Conservation (phyloP, 2,113 vertebrate species). For the Pterophyllum scalare region DNA sequence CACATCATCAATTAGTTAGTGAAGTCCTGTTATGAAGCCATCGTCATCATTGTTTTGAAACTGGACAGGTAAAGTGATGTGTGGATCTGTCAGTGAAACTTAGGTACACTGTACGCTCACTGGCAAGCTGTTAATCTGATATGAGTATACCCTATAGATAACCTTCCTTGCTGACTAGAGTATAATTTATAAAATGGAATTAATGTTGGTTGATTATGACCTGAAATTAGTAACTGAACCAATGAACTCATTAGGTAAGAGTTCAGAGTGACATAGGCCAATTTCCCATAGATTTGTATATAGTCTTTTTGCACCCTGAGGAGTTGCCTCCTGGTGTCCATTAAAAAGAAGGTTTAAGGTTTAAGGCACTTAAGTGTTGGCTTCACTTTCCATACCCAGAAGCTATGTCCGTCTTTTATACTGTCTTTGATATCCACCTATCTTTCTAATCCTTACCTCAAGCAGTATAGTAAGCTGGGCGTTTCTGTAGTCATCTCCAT, state of each 20-base stretch:
- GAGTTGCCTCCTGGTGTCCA: background rate
- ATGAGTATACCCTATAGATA: too few species aligned
- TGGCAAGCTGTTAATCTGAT: too few species aligned
- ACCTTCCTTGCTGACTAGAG: background rate
- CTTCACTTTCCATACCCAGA: background rate
- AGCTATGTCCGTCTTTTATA: background rate
- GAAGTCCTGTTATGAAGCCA: too few species aligned
- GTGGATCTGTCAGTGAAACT: too few species aligned
- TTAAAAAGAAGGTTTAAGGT: background rate
- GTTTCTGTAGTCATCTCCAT: constrained; percentile 89
- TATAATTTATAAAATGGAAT: too few species aligned
- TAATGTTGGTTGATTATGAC: background rate
- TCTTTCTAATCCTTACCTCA: constrained; percentile 79
- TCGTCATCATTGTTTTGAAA: too few species aligned
- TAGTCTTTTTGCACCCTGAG: background rate
- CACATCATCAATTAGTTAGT: too few species aligned
- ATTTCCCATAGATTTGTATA: background rate
- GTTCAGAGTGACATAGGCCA: background rate
- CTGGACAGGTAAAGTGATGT: too few species aligned
- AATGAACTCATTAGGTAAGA: background rate
- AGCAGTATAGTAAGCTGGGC: constrained; percentile 86
- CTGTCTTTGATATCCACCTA: background rate
- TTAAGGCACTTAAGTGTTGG: background rate
- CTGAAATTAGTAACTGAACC: background rate
- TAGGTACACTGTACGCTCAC: too few species aligned